phyloP scores from a whole-genome alignment of 2,113 vertebrate genomes.

The Cercopithecus mona region DNA sequence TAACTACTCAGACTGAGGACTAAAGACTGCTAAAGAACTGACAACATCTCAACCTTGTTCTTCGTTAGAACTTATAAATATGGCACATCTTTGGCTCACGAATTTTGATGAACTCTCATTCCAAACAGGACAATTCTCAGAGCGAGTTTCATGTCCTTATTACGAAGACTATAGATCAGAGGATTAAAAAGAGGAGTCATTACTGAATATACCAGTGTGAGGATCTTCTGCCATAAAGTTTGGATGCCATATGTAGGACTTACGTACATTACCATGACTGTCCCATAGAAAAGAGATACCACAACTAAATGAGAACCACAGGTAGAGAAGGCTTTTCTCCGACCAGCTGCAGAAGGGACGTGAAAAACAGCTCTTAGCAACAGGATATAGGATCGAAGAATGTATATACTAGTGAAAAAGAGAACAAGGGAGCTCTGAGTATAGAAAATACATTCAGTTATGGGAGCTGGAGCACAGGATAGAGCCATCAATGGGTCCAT shows the following conservation, averaged over 20 bases:
- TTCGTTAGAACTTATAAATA: slow-evolving; percentile 28
- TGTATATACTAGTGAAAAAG: slow-evolving; percentile 66
- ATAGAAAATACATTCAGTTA: slow-evolving; percentile 62
- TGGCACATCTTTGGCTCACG: background rate
- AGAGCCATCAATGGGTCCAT: slow-evolving; percentile 75
- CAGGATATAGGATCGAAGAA: slow-evolving; percentile 66
- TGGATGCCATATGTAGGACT: slow-evolving; percentile 64
- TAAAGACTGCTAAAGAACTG: background rate
- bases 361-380: slow-evolving; percentile 71
- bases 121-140: slow-evolving; percentile 50
- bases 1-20: background rate
- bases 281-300: slow-evolving; percentile 74
- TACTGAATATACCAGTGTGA: slow-evolving; percentile 72
- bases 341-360: slow-evolving; percentile 56
- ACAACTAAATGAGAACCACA: slow-evolving; percentile 74
- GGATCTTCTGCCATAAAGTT: slow-evolving; percentile 65
- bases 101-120: slow-evolving; percentile 22
- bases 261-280: slow-evolving; percentile 76
- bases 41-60: background rate
- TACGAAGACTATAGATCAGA: slow-evolving; percentile 77
- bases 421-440: slow-evolving; percentile 66
- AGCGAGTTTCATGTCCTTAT: slow-evolving; percentile 75
- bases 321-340: slow-evolving; percentile 73
- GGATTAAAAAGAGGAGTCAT: slow-evolving; percentile 78
- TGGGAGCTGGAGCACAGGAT: slow-evolving; percentile 68